phyloP scores from a whole-genome alignment of 2,797 vertebrate genomes.

The Crax fasciolata region DNA sequence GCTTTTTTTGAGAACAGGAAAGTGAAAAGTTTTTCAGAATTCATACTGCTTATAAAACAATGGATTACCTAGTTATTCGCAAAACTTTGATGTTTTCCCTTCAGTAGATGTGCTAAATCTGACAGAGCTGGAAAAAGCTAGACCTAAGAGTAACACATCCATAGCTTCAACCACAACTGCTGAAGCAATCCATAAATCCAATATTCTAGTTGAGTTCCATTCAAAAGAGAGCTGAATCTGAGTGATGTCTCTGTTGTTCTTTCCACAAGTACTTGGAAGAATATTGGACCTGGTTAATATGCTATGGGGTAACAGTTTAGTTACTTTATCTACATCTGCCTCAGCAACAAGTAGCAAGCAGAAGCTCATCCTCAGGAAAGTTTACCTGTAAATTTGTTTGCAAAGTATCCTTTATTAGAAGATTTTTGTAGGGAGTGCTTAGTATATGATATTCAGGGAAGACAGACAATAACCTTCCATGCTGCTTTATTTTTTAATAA shows the following conservation, averaged over 20 bases:
- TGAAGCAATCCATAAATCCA: not conserved
- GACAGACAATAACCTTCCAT: not conserved
- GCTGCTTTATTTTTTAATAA: not conserved
- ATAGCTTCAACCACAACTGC: not conserved
- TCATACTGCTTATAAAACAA: not conserved
- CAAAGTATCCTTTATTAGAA: not conserved
- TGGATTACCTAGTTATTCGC: not conserved
- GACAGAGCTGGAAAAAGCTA: not conserved
- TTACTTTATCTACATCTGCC: not conserved
- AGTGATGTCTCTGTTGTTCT: not conserved
- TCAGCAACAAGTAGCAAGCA: not conserved
- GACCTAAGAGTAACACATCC: not conserved
- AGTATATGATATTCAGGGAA: not conserved
- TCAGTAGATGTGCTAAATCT: rapidly evolving
- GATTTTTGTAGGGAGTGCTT: not conserved
- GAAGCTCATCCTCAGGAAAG: not conserved
- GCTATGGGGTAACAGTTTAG: not conserved
- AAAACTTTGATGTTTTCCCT: not conserved
- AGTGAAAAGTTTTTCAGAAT: not conserved
- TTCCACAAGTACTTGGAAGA: not conserved
- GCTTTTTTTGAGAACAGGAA: not conserved
- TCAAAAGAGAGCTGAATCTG: not conserved
- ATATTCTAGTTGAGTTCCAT: not conserved
- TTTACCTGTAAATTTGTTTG: not conserved
- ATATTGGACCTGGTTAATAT: not conserved